Percentiles rank a stretch among this genome's conserved stretches.
Conservation (phyloP, 2,888 invertebrate genomes). For the Anthophora plumipes region DNA sequence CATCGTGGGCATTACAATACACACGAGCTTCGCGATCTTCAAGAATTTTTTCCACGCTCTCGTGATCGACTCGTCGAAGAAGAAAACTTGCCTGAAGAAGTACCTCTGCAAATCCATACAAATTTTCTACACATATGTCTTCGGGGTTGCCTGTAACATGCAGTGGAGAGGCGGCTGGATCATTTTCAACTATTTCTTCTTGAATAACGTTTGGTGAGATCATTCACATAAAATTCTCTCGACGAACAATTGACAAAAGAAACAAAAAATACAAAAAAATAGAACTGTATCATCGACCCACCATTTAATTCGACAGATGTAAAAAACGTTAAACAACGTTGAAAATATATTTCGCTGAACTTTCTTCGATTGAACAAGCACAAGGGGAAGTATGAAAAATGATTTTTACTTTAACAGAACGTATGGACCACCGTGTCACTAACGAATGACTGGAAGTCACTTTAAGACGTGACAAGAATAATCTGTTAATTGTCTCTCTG, state of each 20-base stretch:
- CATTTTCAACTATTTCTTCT: slow-evolving; percentile 79
- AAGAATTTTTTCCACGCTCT: slow-evolving; percentile 64
- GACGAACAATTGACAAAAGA: too few relatives aligned
- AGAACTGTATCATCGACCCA: too few relatives aligned
- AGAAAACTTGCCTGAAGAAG: slow-evolving; percentile 18
- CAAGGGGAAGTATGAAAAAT: not conserved
- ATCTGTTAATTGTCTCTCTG: slow-evolving; percentile 17
- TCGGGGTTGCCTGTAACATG: slow-evolving; percentile 85
- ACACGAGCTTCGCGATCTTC: slow-evolving; percentile 86
- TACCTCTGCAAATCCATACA: slow-evolving; percentile 13
- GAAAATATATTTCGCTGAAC: too few relatives aligned
- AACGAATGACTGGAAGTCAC: not conserved
- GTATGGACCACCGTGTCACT: too few relatives aligned
- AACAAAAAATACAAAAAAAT: too few relatives aligned
- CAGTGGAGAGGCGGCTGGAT: slow-evolving; percentile 87
- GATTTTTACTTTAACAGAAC: slow-evolving; percentile 4
- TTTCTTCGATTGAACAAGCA: too few relatives aligned
- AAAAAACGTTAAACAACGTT: too few relatives aligned
- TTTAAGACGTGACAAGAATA: slow-evolving; percentile 6
- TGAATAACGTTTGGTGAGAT: slow-evolving; percentile 39
- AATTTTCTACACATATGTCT: slow-evolving; percentile 85
- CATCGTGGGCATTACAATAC: slow-evolving; percentile 85
- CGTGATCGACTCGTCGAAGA: not conserved
- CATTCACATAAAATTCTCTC: not conserved
- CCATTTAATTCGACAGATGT: too few relatives aligned